Conservation (phyloP, 2,113 vertebrate species). For the Psilopogon haemacephalus region DNA sequence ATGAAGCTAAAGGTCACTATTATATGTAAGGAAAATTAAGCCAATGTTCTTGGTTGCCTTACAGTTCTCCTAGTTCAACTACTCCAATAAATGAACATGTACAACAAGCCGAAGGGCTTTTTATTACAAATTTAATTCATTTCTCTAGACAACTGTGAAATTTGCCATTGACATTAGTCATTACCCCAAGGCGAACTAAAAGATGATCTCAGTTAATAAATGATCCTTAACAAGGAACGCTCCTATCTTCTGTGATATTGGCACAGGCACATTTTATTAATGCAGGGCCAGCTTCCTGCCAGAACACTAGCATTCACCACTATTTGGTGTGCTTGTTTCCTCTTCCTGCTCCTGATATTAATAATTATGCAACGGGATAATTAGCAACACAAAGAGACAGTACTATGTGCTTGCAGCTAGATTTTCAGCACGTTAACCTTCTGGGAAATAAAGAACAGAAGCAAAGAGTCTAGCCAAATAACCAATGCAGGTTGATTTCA, state of each 20-base stretch:
- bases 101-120: slow-evolving; percentile 95
- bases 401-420: slow-evolving; percentile 82
- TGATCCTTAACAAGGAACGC: slow-evolving; percentile 96
- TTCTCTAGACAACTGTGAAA: slow-evolving; percentile 99
- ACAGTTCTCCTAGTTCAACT: slow-evolving; percentile 92
- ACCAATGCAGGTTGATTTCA: slow-evolving; percentile 86
- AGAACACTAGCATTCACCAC: slow-evolving; percentile 80
- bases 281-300: slow-evolving; percentile 82
- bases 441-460: slow-evolving; percentile 86
- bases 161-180: slow-evolving; percentile 99
- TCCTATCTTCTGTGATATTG: slow-evolving; percentile 86
- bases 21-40: slow-evolving; percentile 89
- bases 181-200: slow-evolving; percentile 95
- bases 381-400: slow-evolving; percentile 87
- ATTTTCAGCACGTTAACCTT: slow-evolving; percentile 85
- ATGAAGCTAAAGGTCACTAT: slow-evolving; percentile 94
- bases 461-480: slow-evolving; percentile 84
- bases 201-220: slow-evolving; percentile 99
- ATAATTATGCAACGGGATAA: slow-evolving; percentile 92
- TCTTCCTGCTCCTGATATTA: slow-evolving; percentile 88
- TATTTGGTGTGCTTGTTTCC: slow-evolving; percentile 85
- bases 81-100: slow-evolving; percentile 92
- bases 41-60: slow-evolving; percentile 85
- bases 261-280: slow-evolving; percentile 91
- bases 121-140: slow-evolving; percentile 98